These are phyloP conservation scores for Xyrichtys novacula DNA, from an alignment of 2,797 vertebrate species.

Conservation along the genomic window DNA sequence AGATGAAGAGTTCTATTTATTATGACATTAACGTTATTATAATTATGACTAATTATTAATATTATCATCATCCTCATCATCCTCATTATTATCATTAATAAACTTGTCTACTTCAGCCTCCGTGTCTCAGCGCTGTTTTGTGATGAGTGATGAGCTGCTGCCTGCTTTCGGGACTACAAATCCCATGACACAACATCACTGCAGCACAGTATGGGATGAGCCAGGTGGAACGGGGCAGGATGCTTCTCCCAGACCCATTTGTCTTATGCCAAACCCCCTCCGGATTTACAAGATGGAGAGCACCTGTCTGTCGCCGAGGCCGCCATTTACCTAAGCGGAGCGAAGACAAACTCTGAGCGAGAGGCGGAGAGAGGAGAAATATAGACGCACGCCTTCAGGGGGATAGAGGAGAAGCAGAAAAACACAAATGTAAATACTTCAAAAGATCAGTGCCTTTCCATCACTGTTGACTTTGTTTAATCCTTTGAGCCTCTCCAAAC, in stretches of 20 bases:
- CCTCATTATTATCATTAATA: slow-evolving; percentile 86
- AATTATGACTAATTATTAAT: slow-evolving; percentile 90
- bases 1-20: slow-evolving; percentile 92
- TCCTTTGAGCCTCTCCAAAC: slow-evolving; percentile 72
- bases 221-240: slow-evolving; percentile 59
- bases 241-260: slow-evolving; percentile 50
- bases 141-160: slow-evolving; percentile 55
- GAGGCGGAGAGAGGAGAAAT: slow-evolving; percentile 30
- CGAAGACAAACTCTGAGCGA: slow-evolving; percentile 61
- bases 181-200: slow-evolving; percentile 46
- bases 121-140: slow-evolving; percentile 54
- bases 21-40: slow-evolving; percentile 87
- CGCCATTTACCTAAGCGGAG: slow-evolving; percentile 65
- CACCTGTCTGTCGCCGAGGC: slow-evolving; percentile 68
- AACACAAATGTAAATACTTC: slow-evolving; percentile 66
- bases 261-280: slow-evolving; percentile 60
- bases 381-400: slow-evolving; percentile 38
- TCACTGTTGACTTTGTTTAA: slow-evolving; percentile 71
- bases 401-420: slow-evolving; percentile 21
- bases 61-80: slow-evolving; percentile 84
- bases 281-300: slow-evolving; percentile 70
- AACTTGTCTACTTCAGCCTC: slow-evolving; percentile 84
- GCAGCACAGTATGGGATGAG: slow-evolving; percentile 37
- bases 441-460: slow-evolving; percentile 60
- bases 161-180: slow-evolving; percentile 28